Conservation (phyloP, 1,140 invertebrate genomes). For the Drosophila novamexicana region DNA sequence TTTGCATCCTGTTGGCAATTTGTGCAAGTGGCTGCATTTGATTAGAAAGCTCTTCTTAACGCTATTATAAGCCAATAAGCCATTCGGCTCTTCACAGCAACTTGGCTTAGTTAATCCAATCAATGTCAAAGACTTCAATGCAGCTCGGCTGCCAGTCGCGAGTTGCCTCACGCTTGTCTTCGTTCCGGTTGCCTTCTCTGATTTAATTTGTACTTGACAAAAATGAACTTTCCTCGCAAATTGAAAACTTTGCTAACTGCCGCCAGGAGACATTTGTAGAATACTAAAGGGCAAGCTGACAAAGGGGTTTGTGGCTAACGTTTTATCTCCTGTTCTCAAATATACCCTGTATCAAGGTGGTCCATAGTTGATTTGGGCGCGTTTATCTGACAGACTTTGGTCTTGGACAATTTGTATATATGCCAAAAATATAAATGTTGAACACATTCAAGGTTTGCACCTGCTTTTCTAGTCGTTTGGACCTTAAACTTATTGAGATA, state of each 20-base stretch:
- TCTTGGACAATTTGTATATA: no score
- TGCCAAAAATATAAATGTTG: no score
- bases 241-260: constrained; percentile 45
- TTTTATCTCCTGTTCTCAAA: background rate
- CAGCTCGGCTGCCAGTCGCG: constrained; percentile 1
- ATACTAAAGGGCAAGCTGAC: constrained; percentile 18
- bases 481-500: no score
- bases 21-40: constrained; percentile 35
- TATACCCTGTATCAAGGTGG: background rate
- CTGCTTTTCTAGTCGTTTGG: no score
- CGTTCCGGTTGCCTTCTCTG: constrained; percentile 32
- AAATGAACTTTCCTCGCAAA: constrained; percentile 36
- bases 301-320: constrained; percentile 2
- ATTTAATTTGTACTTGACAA: constrained; percentile 60
- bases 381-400: no score
- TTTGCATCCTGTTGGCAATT: constrained; percentile 38
- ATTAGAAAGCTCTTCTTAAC: constrained; percentile 25
- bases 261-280: constrained; percentile 1
- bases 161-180: constrained; percentile 7
- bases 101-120: constrained; percentile 44
- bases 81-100: background rate
- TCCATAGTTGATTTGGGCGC: no score
- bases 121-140: constrained; percentile 54
- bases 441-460: no score
- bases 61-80: background rate